Base-by-base conservation (phyloP, 2,888 invertebrate genomes). In the Peribatodes rhomboidaria region DNA sequence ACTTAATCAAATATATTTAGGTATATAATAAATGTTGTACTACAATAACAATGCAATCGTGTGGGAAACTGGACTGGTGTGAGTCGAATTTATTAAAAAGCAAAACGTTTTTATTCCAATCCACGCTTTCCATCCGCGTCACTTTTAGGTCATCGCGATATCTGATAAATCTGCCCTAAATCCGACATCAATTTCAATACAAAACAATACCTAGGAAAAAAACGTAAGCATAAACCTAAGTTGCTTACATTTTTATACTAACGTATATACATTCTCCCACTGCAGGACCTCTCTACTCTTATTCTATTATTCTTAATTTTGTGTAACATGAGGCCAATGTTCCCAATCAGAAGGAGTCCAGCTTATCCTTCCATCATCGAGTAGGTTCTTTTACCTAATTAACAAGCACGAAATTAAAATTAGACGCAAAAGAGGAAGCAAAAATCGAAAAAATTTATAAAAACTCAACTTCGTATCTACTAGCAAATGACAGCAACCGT, bases 401-500 rank as follows among this genome's bases (percentile, higher is more conserved):
- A 14, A 7, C 14, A 39, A 39, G 14, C n/a, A 31, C n/a, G n/a
- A n/a, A n/a, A n/a, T n/a, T n/a, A n/a, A n/a, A n/a, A n/a, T n/a
- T n/a, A n/a, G n/a, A n/a, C n/a, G n/a, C n/a, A 61, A 65, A 68
- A 70, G 61, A 67, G 18, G 60, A 63, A 66, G 68, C 72, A 67
- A 53, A 57, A 62, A 59, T 69, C 71, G 75, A 75, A 79, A 79
- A 41, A 41, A 53, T 41, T 11, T 9, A 16, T 27, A n/a, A 41
- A 14, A 53, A 53, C n/a, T n/a, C n/a, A n/a, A n/a, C n/a, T n/a
- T 27, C n/a, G 9, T 27, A 42, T 18, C 33, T 18, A 44, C 8
- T 75, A 75, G 78, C 76, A 77, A 77, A 81, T 81, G 80, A 80
- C 80, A 74, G 74, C 76, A 73, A 69, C 73, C 74, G 70, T 75